Conservation (phyloP, 2,888 invertebrate species). For the Polyommatus iphigenia region DNA sequence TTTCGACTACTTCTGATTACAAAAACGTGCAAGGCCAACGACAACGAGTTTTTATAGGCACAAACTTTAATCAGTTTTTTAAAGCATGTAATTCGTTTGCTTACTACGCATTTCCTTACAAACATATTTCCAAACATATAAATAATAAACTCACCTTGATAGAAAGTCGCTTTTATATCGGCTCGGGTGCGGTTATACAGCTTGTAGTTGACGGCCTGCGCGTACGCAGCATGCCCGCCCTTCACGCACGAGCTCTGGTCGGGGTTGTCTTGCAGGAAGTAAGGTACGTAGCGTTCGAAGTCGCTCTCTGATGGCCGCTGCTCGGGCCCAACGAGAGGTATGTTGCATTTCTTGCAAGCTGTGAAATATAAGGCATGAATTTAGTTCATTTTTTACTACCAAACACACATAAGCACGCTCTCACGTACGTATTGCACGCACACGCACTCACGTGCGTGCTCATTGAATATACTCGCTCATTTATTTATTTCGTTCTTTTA, state of each 20-base stretch:
- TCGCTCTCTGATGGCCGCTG: slow-evolving; percentile 81
- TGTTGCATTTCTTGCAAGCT: slow-evolving; percentile 75
- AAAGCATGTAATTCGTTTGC: no score
- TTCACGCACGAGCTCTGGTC: slow-evolving; percentile 84
- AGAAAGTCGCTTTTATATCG: slow-evolving; percentile 89
- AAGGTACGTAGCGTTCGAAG: slow-evolving; percentile 88
- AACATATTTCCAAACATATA: no score
- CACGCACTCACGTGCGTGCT: no score
- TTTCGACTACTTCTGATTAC: no score
- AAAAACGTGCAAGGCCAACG: no score
- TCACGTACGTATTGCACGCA: background rate
- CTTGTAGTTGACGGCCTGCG: slow-evolving; percentile 84
- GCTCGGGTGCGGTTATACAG: slow-evolving; percentile 63
- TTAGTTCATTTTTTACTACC: no score
- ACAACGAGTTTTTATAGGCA: no score
- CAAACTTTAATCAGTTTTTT: no score
- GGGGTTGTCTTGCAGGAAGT: slow-evolving; percentile 92
- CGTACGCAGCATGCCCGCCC: slow-evolving; percentile 92
- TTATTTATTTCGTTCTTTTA: no score
- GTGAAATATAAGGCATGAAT: background rate
- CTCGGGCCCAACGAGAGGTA: slow-evolving; percentile 65
- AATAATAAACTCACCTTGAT: slow-evolving; percentile 67
- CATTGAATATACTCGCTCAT: no score
- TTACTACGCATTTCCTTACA: no score
- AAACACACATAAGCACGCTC: background rate